Base-by-base conservation (phyloP, 2,888 invertebrate species). In the Ophion slaviceki region DNA sequence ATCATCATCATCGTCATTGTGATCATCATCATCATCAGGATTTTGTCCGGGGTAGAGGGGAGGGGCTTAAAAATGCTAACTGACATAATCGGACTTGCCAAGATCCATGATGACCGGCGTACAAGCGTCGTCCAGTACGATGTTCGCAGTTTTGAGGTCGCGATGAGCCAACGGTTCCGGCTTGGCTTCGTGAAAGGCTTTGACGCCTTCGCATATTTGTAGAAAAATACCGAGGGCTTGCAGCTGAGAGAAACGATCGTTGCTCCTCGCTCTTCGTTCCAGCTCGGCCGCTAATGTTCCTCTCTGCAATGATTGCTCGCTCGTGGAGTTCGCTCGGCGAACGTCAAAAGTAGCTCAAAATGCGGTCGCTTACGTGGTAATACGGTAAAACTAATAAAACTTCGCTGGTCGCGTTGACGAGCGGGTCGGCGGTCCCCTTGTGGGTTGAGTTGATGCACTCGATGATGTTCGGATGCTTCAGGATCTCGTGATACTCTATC, bases 91-190 rank as follows among this genome's bases (percentile, higher is more conserved):
- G 2, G 47, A 68, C 86, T 88, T 93, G 94, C 97, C 97, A 89
- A 98, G 95, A 94, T 98, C 98, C 95, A 98, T 98, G 86, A 98
- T 95, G 76, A 98, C 94, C 0, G 98, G 97, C 75, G 95, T 95
- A 91, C 95, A 95, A 77, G 96, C 96, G 90, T 97, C 96, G 28
- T 96, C 95, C 40, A 98, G 93, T 89, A 98, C 96, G 87, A 98
- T 95, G 94, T 98, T 98, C 20, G 96, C 97, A 77, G 98, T 97
- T 94, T 98, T 98, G 61, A 98, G 93, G 94, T 98, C 98, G 90
- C 98, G 95, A 92, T 98, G 98, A 61, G 97, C 97, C 88, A 97
- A 94, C 28, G 97, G 96, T 82, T 96, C 95, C 0, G 97, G 97
- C 90, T 95, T 95, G 36, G 95, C 95, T 89, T 96, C 96, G 91